Percentiles rank a stretch among this genome's conserved stretches.
Evolutionary conservation across 1,140 invertebrate genomes (phyloP).

Genomic region (Whitmania pigra): DNA sequence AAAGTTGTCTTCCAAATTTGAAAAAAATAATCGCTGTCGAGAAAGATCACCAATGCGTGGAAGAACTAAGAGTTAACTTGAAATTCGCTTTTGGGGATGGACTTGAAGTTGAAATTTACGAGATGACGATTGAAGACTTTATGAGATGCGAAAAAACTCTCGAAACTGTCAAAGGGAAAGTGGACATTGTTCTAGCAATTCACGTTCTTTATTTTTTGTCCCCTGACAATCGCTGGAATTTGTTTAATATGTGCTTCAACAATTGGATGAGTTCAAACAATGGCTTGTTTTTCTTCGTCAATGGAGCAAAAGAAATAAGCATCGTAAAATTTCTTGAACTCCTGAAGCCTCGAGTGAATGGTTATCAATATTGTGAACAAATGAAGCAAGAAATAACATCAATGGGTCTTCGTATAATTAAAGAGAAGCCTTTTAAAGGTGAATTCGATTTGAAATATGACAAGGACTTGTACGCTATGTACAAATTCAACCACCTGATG

Average conservation of each 20-base stretch:
- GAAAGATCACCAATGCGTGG: not conserved
- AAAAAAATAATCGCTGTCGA: not conserved
- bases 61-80: not conserved
- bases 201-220: not conserved
- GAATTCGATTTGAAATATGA: too few relatives aligned
- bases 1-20: not conserved
- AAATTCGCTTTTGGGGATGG: not conserved
- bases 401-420: too few relatives aligned
- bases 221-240: not conserved
- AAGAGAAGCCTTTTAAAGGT: too few relatives aligned
- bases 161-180: too few relatives aligned
- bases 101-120: not conserved
- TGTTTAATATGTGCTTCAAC: not conserved
- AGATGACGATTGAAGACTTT: not conserved
- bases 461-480: too few relatives aligned
- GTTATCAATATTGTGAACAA: too few relatives aligned
- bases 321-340: not conserved
- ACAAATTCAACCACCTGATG: too few relatives aligned
- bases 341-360: too few relatives aligned
- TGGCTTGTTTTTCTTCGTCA: not conserved
- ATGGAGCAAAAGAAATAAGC: not conserved
- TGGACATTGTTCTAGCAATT: not conserved
- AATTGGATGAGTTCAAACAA: not conserved
- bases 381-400: too few relatives aligned
- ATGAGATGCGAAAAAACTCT: not conserved